phyloP scores from a whole-genome alignment of 2,113 vertebrate genomes.

The Catharus fuscescens region DNA sequence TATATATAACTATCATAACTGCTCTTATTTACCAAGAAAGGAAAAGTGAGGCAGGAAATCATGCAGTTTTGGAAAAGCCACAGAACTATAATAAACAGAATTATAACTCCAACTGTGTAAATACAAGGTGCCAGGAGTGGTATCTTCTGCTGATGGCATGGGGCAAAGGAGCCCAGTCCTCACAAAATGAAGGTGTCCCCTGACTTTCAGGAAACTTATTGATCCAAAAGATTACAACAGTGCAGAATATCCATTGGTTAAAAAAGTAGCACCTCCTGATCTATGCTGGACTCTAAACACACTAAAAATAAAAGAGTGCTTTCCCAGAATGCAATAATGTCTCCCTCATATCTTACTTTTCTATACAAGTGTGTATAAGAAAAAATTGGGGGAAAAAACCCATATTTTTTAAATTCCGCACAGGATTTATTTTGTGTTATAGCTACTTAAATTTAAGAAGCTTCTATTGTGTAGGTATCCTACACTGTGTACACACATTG shows the following conservation, averaged over 20 bases:
- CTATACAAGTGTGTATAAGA: neutral
- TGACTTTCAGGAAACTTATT: neutral
- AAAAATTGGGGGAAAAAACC: neutral
- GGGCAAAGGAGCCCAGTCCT: neutral
- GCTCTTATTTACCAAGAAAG: neutral
- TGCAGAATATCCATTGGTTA: neutral
- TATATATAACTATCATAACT: neutral
- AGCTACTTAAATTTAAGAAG: neutral
- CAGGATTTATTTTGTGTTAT: neutral
- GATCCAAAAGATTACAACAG: neutral
- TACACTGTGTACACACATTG: neutral
- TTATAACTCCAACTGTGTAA: neutral
- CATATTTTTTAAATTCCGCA: neutral
- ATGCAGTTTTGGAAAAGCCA: neutral
- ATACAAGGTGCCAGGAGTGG: neutral
- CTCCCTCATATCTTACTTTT: neutral
- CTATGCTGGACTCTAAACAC: neutral
- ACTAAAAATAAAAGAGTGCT: accelerated
- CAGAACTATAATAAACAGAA: neutral
- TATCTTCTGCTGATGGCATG: neutral
- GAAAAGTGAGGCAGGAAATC: neutral
- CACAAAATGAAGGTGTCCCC: neutral
- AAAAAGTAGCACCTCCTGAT: neutral
- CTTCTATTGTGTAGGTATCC: neutral
- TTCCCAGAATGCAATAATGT: neutral